Conservation (phyloP, 2,113 vertebrate genomes). For the Gallinago media region DNA sequence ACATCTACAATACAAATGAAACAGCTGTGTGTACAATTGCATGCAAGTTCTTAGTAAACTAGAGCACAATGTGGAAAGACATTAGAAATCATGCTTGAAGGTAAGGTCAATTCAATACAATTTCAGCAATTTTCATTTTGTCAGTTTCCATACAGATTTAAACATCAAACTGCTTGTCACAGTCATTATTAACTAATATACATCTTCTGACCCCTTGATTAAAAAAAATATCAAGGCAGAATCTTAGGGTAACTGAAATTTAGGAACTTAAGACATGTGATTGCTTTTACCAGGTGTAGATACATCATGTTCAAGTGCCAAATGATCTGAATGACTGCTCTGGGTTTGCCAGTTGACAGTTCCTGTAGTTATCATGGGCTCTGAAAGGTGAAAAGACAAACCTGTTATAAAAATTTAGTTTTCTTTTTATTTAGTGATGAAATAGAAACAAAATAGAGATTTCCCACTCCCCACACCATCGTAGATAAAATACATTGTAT, state of each 20-base stretch:
- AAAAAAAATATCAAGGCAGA: not conserved
- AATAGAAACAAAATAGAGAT: not conserved
- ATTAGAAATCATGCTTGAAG: not conserved
- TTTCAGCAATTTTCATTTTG: not conserved
- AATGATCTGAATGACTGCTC: not conserved
- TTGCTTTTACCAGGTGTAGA: not conserved
- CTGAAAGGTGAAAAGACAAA: not conserved
- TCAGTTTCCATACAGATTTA: not conserved
- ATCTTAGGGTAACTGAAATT: not conserved
- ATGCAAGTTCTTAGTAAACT: not conserved
- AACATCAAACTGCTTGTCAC: not conserved
- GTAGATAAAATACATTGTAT: not conserved
- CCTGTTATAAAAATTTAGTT: not conserved
- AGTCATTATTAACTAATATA: not conserved
- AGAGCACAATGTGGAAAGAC: not conserved
- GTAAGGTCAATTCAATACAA: not conserved
- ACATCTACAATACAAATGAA: not conserved
- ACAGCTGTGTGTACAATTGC: no score
- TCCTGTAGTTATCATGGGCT: not conserved
- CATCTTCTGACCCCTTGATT: not conserved
- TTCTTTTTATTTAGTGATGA: not conserved
- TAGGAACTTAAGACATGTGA: not conserved
- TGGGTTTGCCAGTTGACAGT: not conserved
- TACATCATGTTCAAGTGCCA: not conserved
- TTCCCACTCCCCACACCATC: fast-evolving